A percentile compares a stretch with the other conserved stretches of the same genome.
Conservation (phyloP, 30 jellyfish, hydroid and myxozoan species). For the Hydractinia echinata region DNA sequence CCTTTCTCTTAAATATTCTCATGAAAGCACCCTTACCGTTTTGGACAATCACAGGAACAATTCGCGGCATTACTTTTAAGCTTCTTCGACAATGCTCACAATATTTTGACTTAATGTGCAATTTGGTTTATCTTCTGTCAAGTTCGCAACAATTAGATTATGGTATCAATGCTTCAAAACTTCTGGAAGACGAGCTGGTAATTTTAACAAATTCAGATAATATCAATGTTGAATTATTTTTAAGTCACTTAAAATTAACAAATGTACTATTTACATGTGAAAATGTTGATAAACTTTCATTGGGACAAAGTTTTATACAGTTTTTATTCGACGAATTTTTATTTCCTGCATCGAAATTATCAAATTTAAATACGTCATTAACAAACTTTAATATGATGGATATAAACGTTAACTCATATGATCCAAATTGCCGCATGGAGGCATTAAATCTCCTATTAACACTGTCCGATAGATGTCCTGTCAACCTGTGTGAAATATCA, state of each 20-base stretch:
- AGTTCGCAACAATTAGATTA: conserved; percentile 47
- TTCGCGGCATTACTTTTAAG: conserved; percentile 44
- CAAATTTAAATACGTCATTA: conserved; percentile 42
- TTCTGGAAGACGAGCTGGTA: conserved; percentile 57
- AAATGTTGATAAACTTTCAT: conserved; percentile 48
- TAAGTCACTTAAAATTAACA: conserved; percentile 73
- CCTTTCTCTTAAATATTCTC: conserved; percentile 55
- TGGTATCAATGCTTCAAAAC: conserved; percentile 49
- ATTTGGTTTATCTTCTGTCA: conserved; percentile 45
- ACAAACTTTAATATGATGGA: conserved; percentile 51
- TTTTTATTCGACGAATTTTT: conserved; percentile 69
- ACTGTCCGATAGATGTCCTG: conserved; percentile 75
- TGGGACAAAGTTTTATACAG: conserved; percentile 33
- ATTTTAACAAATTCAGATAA: conserved; percentile 54
- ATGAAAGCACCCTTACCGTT: conserved; percentile 77
- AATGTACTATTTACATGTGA: conserved; percentile 74
- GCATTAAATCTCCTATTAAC: conserved; percentile 79
- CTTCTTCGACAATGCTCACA: conserved; percentile 60
- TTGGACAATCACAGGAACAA: conserved; percentile 77
- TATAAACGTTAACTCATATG: conserved; percentile 16
- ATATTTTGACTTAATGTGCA: conserved; percentile 73
- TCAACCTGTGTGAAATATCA: conserved; percentile 69
- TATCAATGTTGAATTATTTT: conserved; percentile 26
- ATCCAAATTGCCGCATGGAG: conserved; percentile 72
- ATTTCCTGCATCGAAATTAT: conserved; percentile 84